These are phyloP conservation scores for Palaemon carinicauda DNA, from an alignment of 1,140 invertebrate species.

Conservation along the genomic window DNA sequence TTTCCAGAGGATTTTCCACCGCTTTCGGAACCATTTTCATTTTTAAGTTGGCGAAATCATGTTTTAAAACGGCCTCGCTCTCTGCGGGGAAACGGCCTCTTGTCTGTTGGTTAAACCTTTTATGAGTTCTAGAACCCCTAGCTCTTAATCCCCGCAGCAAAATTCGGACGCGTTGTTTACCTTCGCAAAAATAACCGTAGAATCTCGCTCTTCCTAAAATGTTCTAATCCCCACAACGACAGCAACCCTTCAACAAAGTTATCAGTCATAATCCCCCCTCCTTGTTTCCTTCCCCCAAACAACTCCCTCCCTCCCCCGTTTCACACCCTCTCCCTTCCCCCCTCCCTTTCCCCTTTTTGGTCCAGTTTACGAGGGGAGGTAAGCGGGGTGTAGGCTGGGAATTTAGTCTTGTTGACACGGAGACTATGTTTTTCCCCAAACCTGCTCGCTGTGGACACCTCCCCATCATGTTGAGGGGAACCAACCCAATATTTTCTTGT, in stretches of 20 bases:
- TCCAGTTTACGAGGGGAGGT: neutral
- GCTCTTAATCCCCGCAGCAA: too few relatives aligned
- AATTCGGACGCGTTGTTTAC: too few relatives aligned
- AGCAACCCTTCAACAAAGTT: neutral
- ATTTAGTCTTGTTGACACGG: neutral
- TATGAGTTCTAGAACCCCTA: too few relatives aligned
- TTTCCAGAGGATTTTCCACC: too few relatives aligned
- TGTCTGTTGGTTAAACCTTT: too few relatives aligned
- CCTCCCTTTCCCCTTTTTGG: neutral
- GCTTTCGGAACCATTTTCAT: too few relatives aligned
- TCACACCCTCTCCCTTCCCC: neutral
- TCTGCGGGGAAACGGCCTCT: too few relatives aligned
- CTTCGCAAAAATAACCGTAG: too few relatives aligned
- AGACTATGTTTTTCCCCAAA: neutral
- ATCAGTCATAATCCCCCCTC: constrained; percentile 2
- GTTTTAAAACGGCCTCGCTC: too few relatives aligned
- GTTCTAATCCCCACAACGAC: neutral
- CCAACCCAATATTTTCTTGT: constrained; percentile 1
- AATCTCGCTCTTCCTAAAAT: too few relatives aligned
- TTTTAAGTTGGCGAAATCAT: too few relatives aligned
- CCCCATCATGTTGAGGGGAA: neutral
- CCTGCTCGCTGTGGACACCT: neutral
- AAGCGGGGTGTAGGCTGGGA: neutral
- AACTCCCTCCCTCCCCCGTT: neutral
- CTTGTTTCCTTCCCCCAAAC: too few relatives aligned